Base-by-base conservation (phyloP, 2,888 invertebrate species). In the Tinea trinotella region DNA sequence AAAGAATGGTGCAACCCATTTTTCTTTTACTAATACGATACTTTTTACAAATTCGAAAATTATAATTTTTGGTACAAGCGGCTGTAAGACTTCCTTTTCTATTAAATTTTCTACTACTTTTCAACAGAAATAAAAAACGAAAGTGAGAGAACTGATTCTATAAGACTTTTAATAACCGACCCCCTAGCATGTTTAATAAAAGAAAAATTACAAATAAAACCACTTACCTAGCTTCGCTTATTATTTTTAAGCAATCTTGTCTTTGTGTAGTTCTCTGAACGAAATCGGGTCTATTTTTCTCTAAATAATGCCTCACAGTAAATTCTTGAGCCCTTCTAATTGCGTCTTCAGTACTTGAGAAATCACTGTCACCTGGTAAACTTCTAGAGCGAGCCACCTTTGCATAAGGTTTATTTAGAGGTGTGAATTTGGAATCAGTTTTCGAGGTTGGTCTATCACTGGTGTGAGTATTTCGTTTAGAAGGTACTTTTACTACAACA, bases 241-340 rank as follows among this genome's bases (percentile, higher is more conserved):
- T 71, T 46, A 70, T 65, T 59, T 74, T 77, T 60, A 85, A 64
- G 54, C 77, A 79, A 52, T 71, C 68, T 58, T 82, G 84, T 6
- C 85, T 68, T 18, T 70, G 64, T 0, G 71, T 64, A 53, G 71
- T 66, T 46, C 71, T 79, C 55, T 76, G 70, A 2, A 92, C 83
- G 70, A 94, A 94, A 57, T 90, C 88, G 0, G 94, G 94, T 24
- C 91, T 88, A 61, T 92, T 92, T 58, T 72, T 85, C 59, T 88
- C 85, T 62, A 95, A 87, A 67, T 92, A 91, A 56, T 94, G 92
- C 87, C 93, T 81, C 19, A 91, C 85, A 4, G 88, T 80, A 5
- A 80, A 70, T 17, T 70, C 68, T 44, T 73, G 71, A 10, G 70
- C 60, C 55, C 62, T 74, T 53, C 62, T 73, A 3, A 64, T 53